Evolutionary conservation across 35 echinoderm and acorn worm genomes (phyloP).

Genomic region (Ophiothrix spiculata): DNA sequence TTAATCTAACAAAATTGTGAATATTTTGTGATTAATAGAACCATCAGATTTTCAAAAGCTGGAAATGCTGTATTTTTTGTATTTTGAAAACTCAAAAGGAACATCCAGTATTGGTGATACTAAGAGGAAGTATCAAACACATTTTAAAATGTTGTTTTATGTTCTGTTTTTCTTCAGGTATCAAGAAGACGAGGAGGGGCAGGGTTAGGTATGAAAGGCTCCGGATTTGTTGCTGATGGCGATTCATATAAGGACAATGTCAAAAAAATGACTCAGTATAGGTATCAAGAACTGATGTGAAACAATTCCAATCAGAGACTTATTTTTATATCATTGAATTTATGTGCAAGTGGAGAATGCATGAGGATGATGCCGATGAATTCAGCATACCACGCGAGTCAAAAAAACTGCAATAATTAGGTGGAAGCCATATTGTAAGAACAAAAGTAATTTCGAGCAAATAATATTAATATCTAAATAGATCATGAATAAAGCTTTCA

Average conservation of each 20-base stretch:
- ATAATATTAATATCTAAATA: too few relatives aligned
- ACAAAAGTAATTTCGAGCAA: too few relatives aligned
- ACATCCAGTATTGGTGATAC: background rate
- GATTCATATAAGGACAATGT: slow-evolving; percentile 64
- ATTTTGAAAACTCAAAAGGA: background rate
- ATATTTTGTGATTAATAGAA: background rate
- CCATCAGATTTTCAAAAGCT: background rate
- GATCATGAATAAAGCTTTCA: too few relatives aligned
- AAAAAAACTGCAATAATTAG: too few relatives aligned
- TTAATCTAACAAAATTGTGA: background rate
- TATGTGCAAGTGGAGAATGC: too few relatives aligned
- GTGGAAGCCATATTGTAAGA: too few relatives aligned
- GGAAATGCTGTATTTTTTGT: background rate
- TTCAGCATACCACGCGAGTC: too few relatives aligned
- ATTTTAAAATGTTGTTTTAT: background rate
- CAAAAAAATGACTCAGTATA: slow-evolving; percentile 59
- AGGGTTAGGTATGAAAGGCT: slow-evolving; percentile 57
- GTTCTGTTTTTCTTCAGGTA: slow-evolving; percentile 29
- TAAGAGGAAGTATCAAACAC: background rate
- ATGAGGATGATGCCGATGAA: too few relatives aligned
- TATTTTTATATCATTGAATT: too few relatives aligned
- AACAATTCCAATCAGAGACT: too few relatives aligned
- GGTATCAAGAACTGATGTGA: slow-evolving; percentile 61
- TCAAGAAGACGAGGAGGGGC: slow-evolving; percentile 45
- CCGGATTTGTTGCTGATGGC: slow-evolving; percentile 27